These are phyloP conservation scores for Sinocyclocheilus rhinocerous DNA, from an alignment of 2,113 vertebrate species.

Conservation along the genomic window DNA sequence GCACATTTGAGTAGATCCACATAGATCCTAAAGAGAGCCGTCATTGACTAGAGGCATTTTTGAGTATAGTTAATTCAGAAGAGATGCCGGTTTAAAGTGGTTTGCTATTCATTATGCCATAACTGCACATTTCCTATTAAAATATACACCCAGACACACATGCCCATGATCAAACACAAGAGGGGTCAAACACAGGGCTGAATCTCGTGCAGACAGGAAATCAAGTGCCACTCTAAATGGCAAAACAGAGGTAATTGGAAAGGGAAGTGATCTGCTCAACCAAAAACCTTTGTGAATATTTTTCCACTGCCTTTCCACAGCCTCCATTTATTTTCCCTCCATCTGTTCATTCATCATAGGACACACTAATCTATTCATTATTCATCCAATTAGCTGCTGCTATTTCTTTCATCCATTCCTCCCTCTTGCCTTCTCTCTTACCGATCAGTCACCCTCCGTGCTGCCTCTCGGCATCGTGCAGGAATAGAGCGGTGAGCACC, in stretches of 20 bases:
- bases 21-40: neutral
- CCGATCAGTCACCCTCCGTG: constrained; percentile 86
- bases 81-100: neutral
- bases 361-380: constrained; percentile 10
- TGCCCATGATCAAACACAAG: neutral
- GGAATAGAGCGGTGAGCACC: constrained; percentile 88
- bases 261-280: neutral
- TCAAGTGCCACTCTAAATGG: neutral
- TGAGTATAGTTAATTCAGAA: neutral
- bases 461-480: constrained; percentile 85
- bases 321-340: constrained; percentile 7
- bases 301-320: neutral
- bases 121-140: neutral
- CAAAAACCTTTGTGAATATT: constrained; percentile 10
- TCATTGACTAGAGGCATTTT: neutral
- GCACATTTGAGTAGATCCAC: neutral
- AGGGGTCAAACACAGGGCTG: neutral
- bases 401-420: neutral
- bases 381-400: constrained; percentile 2
- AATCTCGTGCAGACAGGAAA: neutral
- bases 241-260: neutral
- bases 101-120: neutral
- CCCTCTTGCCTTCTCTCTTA: constrained; percentile 64
- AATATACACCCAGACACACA: neutral
- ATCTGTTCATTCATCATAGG: constrained; percentile 6